These are phyloP conservation scores for Sebastes goodei DNA, from an alignment of 2,797 vertebrate genomes.

Conservation along the genomic window DNA sequence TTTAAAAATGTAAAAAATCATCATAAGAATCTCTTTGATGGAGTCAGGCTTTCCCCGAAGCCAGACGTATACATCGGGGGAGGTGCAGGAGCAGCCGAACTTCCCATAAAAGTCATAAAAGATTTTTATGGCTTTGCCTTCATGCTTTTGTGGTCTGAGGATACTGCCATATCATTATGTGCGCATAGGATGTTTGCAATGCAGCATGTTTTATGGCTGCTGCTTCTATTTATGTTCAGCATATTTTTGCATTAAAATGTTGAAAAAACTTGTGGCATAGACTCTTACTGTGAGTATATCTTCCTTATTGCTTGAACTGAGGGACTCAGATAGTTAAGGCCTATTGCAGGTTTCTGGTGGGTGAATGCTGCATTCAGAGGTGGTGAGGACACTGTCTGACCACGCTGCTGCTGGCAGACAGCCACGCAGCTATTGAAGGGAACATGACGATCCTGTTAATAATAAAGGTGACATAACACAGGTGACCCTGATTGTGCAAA, in stretches of 20 bases:
- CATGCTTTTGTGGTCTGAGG: constrained; percentile 6
- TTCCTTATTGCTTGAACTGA: neutral
- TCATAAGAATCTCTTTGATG: neutral
- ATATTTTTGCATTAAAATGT: constrained; percentile 8
- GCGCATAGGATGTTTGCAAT: constrained; percentile 19
- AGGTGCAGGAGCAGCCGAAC: neutral
- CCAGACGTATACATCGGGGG: neutral
- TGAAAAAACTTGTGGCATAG: neutral
- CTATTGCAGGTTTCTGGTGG: constrained; percentile 17
- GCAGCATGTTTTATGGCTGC: neutral
- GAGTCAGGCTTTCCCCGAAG: neutral
- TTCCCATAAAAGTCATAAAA: constrained; percentile 35
- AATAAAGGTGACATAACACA: constrained; percentile 74
- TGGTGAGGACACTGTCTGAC: constrained; percentile 54
- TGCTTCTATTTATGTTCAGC: neutral
- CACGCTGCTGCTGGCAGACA: constrained; percentile 51
- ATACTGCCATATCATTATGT: neutral
- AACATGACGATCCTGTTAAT: constrained; percentile 80
- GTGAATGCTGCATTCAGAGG: constrained; percentile 46
- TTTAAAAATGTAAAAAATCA: neutral
- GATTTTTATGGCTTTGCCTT: constrained; percentile 29
- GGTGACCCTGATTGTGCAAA: constrained; percentile 66
- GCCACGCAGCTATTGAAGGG: constrained; percentile 63
- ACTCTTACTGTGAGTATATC: neutral
- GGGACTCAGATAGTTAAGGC: neutral